These are phyloP conservation scores for Chroicocephalus ridibundus DNA, from an alignment of 2,113 vertebrate genomes.

Conservation along the genomic window DNA sequence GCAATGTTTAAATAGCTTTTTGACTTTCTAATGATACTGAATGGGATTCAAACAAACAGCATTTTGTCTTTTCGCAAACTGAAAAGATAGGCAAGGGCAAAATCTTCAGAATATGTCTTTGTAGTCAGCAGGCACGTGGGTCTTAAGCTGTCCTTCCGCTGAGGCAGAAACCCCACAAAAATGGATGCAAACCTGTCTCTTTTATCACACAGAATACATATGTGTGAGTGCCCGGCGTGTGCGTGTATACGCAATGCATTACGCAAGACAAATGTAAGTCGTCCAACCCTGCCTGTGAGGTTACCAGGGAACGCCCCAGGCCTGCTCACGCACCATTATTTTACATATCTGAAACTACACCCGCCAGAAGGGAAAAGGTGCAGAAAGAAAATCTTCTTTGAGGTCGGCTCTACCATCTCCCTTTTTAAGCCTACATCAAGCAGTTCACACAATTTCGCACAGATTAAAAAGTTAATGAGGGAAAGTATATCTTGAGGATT, in stretches of 20 bases:
- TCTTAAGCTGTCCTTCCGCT: neutral
- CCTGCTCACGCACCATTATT: neutral
- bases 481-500: neutral
- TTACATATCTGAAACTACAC: neutral
- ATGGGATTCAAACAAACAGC: neutral
- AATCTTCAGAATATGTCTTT: neutral
- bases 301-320: neutral
- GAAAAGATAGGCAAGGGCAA: neutral
- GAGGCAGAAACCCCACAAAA: constrained; percentile 3
- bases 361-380: neutral
- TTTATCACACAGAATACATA: neutral
- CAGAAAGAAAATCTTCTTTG: neutral
- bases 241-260: neutral
- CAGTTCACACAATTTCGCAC: neutral
- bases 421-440: neutral
- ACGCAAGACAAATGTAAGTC: neutral
- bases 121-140: neutral
- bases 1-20: neutral
- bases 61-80: neutral
- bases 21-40: neutral
- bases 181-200: neutral
- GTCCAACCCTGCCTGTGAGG: neutral
- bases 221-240: neutral
- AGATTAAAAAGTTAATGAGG: constrained; percentile 1
- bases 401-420: neutral